Base-by-base conservation (phyloP, 1,140 invertebrate species). In the Drosophila albomicans region DNA sequence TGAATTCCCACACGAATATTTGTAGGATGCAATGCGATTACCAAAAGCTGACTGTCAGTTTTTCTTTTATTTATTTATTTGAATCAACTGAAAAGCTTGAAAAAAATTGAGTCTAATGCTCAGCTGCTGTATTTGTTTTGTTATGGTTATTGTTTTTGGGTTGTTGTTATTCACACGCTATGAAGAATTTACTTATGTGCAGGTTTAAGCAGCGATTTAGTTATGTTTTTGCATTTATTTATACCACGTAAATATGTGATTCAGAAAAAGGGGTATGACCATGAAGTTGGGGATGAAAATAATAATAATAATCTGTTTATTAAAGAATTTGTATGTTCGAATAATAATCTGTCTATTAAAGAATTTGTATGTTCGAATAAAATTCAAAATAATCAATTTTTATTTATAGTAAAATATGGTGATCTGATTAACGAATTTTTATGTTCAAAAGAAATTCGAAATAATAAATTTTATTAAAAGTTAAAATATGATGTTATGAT, bases 1-100 rank as follows among this genome's bases (percentile, higher is more conserved):
- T 13, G 67, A 79, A 74, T 79, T 79, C 78, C 77, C 78, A 79
- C 77, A 79, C 62, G 56, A 59, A 64, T 62, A 75, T 77, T 75
- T 67, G 41, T 67, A 41, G 62, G 74, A 56, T 54, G 28, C 51
- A 54, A 5, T 4, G n/a, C 16, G 11, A 20, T 15, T 20, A 48
- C 4, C 46, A 49, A 28, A 52, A 58, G 38, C 75, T 71, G 70
- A 59, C 77, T 79, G 77, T 79, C 77, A 58, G 64, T 41, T 41
- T 41, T 10, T 41, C 68, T 71, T 41, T 41, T 41, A 3, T 43
- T 43, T 43, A 38, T 30, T 45, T 56, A 25, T 25, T 64, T 20
- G 49, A 6, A 52, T 30, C 28, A 20, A 51, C 28, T 28, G 1
- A 59, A 59, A 59, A 59, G 2, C 30, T 10, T 13, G 8, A 43